Base-by-base conservation (phyloP, 1,140 invertebrate species). In the Theocolax elegans region DNA sequence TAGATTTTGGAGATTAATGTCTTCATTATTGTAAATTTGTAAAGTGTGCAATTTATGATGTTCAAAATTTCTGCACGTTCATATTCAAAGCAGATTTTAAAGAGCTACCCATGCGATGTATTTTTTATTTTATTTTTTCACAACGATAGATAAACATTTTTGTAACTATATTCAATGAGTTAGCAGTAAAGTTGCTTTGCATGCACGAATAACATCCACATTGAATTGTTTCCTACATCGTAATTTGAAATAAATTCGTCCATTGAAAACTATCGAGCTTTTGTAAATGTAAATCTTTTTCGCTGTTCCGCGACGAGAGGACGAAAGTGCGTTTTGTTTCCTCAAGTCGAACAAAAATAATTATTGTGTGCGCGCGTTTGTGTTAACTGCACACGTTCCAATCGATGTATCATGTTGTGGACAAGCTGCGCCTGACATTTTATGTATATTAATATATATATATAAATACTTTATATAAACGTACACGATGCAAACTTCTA, bases 231-330 rank as follows among this genome's bases (percentile, higher is more conserved):
- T 63, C 29, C 27, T 64, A 48, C 46, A 70, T n/a, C 42, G 29
- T 69, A 54, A 71, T 74, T 53, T 74, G 46, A 67, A 48, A 72
- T 72, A 44, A 81, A 82, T 80, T 82, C 81, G 81, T 83, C 81
- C 81, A 83, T 77, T 73, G 77, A 80, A n/a, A 81, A 79, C 76
- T 79, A 76, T 79, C 83, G 80, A 83, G 81, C 80, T 85, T 84
- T 79, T 81, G 76, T 81, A 74, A 75, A 76, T 79, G 67, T 53
- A 10, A 72, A 72, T 53, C 38, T 9, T 68, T 59, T 69, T 64
- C 56, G 29, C 25, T 48, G 27, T 63, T 59, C 53, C 42, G 42
- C 44, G 15, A 63, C 21, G 2, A 15, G 23, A 19, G 19, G 27
- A 67, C 10, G 10, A 35, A 35, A 35, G 4, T 35, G 10, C 10